phyloP scores from a whole-genome alignment of 1,140 invertebrate species.

The Lepidurus packardi region DNA sequence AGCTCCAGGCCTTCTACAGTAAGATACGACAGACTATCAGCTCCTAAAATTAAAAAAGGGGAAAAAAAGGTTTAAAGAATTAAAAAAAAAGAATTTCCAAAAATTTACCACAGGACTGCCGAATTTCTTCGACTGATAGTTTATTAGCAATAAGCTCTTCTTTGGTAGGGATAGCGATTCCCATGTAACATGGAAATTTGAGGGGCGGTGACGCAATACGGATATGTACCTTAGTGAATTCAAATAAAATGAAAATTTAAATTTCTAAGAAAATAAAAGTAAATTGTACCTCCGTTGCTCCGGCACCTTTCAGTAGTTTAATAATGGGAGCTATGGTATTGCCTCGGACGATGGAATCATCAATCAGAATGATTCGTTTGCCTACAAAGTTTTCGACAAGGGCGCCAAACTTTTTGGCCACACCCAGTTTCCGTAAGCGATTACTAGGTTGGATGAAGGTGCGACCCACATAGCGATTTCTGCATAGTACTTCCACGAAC shows the following conservation, averaged over 20 bases:
- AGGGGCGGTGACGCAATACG: conserved; percentile 94
- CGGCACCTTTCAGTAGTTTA: conserved; percentile 81
- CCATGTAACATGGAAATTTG: conserved; percentile 96
- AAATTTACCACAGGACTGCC: conserved; percentile 70
- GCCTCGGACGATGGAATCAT: conserved; percentile 95
- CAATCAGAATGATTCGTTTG: conserved; percentile 82
- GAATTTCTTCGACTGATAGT: conserved; percentile 68
- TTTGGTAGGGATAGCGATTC: conserved; percentile 94
- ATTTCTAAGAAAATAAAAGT: neutral
- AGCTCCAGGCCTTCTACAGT: conserved; percentile 84
- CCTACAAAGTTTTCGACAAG: conserved; percentile 83
- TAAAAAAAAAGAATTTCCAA: neutral
- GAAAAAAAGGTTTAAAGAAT: neutral
- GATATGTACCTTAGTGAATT: conserved; percentile 72
- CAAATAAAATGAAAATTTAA: neutral
- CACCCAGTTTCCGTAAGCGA: conserved; percentile 78
- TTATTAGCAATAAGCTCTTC: conserved; percentile 94
- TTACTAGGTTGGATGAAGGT: conserved; percentile 96
- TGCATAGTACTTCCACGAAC: conserved; percentile 89
- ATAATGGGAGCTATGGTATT: conserved; percentile 97
- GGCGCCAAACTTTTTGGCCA: conserved; percentile 95
- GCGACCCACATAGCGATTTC: conserved; percentile 93
- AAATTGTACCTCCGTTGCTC: conserved; percentile 73
- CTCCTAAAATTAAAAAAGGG: conserved; percentile 53
- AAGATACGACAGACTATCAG: conserved; percentile 88